These are phyloP conservation scores for Agrilus planipennis DNA, from an alignment of 1,140 invertebrate genomes.

Conservation along the genomic window DNA sequence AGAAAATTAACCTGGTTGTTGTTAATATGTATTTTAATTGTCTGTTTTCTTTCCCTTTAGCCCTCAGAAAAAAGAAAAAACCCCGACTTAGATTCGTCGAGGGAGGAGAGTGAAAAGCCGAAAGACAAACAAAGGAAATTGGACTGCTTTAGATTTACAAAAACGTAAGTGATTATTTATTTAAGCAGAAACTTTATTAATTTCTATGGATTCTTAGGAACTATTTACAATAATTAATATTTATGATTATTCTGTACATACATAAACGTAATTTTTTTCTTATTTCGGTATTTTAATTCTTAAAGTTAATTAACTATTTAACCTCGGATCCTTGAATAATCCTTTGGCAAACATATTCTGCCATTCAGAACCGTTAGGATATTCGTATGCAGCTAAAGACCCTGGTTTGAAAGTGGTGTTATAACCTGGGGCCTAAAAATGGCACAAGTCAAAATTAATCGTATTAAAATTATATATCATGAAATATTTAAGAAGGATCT, in stretches of 20 bases:
- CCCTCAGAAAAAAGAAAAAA: slow-evolving; percentile 26
- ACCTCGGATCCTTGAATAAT: slow-evolving; percentile 28
- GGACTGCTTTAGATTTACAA: slow-evolving; percentile 22
- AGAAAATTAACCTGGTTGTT: not conserved
- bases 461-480: too few species aligned
- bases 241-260: too few species aligned
- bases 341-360: slow-evolving; percentile 43
- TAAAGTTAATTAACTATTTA: too few species aligned
- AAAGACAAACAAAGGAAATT: slow-evolving; percentile 27
- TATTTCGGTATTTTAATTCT: too few species aligned
- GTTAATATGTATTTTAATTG: not conserved
- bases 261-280: too few species aligned
- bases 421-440: slow-evolving; percentile 58
- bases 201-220: too few species aligned
- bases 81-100: slow-evolving; percentile 21
- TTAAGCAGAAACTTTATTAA: too few species aligned
- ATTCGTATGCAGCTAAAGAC: slow-evolving; percentile 54
- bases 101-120: slow-evolving; percentile 20
- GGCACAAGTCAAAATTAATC: too few species aligned
- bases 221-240: too few species aligned
- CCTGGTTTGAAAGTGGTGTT: slow-evolving; percentile 62
- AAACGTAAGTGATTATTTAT: too few species aligned
- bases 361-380: slow-evolving; percentile 67
- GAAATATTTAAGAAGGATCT: too few species aligned
- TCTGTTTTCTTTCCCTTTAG: slow-evolving; percentile 4